Base-by-base conservation (phyloP, 2,797 vertebrate genomes). In the Pempheris klunzingeri region DNA sequence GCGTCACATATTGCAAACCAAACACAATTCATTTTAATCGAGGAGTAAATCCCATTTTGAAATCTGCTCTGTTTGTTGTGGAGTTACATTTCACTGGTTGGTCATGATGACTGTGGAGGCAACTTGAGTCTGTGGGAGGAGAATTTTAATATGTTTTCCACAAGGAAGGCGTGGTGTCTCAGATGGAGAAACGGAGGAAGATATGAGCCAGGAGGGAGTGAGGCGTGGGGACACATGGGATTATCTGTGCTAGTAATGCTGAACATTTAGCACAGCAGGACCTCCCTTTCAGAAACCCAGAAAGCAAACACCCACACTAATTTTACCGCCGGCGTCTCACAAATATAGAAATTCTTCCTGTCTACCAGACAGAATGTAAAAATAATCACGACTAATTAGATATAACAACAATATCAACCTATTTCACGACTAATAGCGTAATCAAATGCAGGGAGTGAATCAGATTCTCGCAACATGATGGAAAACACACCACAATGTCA, bases 211-310 rank as follows among this genome's bases (percentile, higher is more conserved):
- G 78, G 63, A 73, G 71, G 58, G 75, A 66, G 71, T 3, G 52
- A 18, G 58, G 50, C 5, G 65, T 24, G 46, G 55, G 64, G 62
- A 82, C 69, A 64, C 79, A 76, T 76, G 71, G 69, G 71, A 88
- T 81, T 75, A 82, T 84, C 58, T 80, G 58, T 44, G 65, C 66
- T 70, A 67, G 70, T 81, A 74, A 85, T 44, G 59, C 66, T 82
- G 74, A 60, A 53, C 64, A 41, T 4, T 58, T 30, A 76, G 63
- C 87, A 74, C 82, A 86, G 86, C 80, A 75, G 79, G 84, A 64
- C 65, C 68, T 70, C 63, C 62, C 14, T 61, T 69, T 71, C 68
- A 86, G 55, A 79, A 69, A 72, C 57, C 63, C 58, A 59, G 7
- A 79, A 59, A 80, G 59, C 74, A 85, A 79, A 84, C 71, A 76